Evolutionary conservation across 2,888 invertebrate species (phyloP).

Genomic region (Aspidiotus rigidus): DNA sequence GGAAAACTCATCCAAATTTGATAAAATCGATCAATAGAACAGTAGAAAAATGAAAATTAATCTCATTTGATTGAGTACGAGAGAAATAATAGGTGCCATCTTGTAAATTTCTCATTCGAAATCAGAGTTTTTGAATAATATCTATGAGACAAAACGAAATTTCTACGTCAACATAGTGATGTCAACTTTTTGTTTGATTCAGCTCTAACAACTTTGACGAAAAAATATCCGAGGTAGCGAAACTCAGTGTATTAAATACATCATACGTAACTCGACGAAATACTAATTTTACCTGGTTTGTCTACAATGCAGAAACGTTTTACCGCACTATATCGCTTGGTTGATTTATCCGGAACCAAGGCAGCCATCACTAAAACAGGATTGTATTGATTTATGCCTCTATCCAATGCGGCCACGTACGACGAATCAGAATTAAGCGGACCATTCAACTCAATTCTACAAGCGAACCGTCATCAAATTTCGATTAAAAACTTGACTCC

Average conservation of each 20-base stretch:
- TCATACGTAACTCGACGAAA: not conserved
- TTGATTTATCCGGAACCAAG: slow-evolving; percentile 56
- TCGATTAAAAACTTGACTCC: not conserved
- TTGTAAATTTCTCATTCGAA: too few relatives aligned
- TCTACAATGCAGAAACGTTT: slow-evolving; percentile 77
- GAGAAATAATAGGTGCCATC: too few relatives aligned
- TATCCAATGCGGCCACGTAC: slow-evolving; percentile 54
- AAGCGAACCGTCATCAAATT: not conserved
- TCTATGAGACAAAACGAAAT: not conserved
- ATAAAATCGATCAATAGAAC: too few relatives aligned
- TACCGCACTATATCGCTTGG: slow-evolving; percentile 73
- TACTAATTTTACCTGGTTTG: slow-evolving; percentile 45
- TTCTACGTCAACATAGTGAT: not conserved
- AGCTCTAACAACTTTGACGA: too few relatives aligned
- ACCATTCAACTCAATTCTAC: not conserved
- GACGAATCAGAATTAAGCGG: slow-evolving; percentile 46
- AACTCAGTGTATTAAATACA: not conserved
- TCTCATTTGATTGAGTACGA: too few relatives aligned
- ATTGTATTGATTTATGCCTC: slow-evolving; percentile 48
- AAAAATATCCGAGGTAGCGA: not conserved
- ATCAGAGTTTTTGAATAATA: too few relatives aligned
- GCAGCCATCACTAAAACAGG: slow-evolving; percentile 60
- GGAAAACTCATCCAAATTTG: too few relatives aligned
- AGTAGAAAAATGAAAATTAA: too few relatives aligned
- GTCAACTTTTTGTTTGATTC: too few relatives aligned